These are phyloP conservation scores for Xerus rutilus DNA, from an alignment of 2,797 vertebrate species.

Conservation along the genomic window DNA sequence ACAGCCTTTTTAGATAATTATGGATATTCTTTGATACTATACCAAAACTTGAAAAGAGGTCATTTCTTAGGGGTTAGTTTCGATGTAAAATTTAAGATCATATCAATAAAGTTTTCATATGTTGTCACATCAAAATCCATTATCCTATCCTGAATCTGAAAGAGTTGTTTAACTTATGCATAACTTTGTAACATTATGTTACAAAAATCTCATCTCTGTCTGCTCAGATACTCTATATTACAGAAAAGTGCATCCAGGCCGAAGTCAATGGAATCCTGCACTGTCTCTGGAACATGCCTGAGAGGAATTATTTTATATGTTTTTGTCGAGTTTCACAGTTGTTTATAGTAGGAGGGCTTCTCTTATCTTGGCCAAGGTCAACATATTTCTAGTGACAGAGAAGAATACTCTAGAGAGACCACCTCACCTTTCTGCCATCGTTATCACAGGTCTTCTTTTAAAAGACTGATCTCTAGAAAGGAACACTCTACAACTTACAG, in stretches of 20 bases:
- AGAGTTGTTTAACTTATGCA: not conserved
- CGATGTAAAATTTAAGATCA: not conserved
- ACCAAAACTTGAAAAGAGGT: not conserved
- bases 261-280: not conserved
- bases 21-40: not conserved
- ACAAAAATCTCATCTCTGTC: not conserved
- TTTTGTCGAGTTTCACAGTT: not conserved
- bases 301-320: not conserved
- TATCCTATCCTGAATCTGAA: not conserved
- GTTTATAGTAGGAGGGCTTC: not conserved
- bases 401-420: not conserved
- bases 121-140: not conserved
- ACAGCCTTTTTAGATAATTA: not conserved
- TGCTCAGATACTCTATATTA: not conserved
- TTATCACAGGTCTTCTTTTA: not conserved
- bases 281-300: not conserved
- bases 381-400: not conserved
- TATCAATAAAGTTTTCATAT: not conserved
- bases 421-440: not conserved
- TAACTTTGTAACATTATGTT: not conserved
- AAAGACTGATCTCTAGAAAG: not conserved
- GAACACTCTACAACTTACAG: not conserved
- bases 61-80: not conserved
- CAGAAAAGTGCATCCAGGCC: not conserved
- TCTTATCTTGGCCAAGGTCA: not conserved